phyloP scores from a whole-genome alignment of 2,888 invertebrate species.

The Stenichneumon culpator region DNA sequence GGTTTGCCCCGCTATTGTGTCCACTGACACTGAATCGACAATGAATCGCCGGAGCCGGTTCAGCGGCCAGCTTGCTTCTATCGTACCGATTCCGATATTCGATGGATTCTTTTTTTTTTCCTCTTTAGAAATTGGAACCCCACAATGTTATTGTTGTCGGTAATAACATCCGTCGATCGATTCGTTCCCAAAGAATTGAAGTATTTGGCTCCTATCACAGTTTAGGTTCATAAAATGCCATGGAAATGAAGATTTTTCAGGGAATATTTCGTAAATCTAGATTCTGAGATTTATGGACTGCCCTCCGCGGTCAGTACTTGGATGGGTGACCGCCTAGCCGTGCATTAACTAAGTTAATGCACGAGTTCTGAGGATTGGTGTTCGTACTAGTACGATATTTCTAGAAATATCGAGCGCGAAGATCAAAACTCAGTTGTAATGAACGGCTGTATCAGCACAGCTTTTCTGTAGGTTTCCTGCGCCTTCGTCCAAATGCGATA shows the following conservation, averaged over 20 bases:
- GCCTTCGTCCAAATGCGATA: no score
- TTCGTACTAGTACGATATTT: no score
- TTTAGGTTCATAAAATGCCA: not conserved
- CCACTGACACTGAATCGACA: slow-evolving; percentile 62
- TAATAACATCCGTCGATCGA: not conserved
- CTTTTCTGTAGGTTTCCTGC: no score
- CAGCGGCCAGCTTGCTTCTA: slow-evolving; percentile 17
- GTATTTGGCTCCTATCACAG: not conserved
- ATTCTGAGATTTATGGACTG: no score
- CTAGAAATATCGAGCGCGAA: no score
- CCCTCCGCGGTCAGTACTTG: no score
- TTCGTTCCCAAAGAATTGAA: not conserved
- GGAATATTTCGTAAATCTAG: not conserved
- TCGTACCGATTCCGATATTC: slow-evolving; percentile 30
- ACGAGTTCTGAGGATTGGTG: no score
- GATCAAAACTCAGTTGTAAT: no score
- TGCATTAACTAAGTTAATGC: no score
- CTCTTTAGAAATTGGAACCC: slow-evolving; percentile 22
- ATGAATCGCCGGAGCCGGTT: slow-evolving; percentile 52
- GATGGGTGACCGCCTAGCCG: no score
- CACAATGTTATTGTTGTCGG: slow-evolving; percentile 11
- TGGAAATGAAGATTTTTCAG: not conserved
- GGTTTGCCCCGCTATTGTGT: slow-evolving; percentile 60
- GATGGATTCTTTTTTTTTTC: slow-evolving; percentile 26
- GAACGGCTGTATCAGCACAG: no score